A percentile compares a stretch with the other conserved stretches of the same genome.
phyloP scores from a whole-genome alignment of 2,113 vertebrate genomes.

The Crotalus tigris region DNA sequence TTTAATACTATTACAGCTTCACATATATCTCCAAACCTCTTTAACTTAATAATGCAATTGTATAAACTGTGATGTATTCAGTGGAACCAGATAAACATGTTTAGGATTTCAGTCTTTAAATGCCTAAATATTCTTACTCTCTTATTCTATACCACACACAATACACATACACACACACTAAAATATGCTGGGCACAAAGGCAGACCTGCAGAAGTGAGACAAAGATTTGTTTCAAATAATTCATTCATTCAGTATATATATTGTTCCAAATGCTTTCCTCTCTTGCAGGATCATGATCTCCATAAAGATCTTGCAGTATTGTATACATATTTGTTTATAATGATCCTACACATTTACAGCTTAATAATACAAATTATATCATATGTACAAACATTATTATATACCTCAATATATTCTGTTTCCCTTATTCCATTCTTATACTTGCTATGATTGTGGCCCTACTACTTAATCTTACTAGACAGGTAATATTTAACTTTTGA shows the following conservation, averaged over 20 bases:
- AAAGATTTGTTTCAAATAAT: background rate
- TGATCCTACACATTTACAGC: background rate
- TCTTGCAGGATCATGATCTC: background rate
- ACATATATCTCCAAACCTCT: background rate
- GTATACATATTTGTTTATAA: background rate
- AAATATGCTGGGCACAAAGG: background rate
- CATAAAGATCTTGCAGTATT: background rate
- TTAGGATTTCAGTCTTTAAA: background rate
- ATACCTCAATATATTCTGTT: background rate
- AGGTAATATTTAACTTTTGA: slow-evolving; percentile 40
- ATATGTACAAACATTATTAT: background rate
- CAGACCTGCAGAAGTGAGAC: background rate
- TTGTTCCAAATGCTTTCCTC: background rate
- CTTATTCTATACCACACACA: background rate
- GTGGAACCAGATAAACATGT: background rate
- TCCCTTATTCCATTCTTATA: background rate
- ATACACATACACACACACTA: no score
- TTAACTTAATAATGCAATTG: background rate
- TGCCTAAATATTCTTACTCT: background rate
- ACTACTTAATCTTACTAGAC: slow-evolving; percentile 49
- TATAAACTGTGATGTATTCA: background rate
- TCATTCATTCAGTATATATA: background rate
- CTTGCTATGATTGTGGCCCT: rapidly evolving
- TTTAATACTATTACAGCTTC: background rate
- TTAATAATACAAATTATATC: background rate